phyloP scores from a whole-genome alignment of 2,113 vertebrate genomes.

The Mobula hypostoma region DNA sequence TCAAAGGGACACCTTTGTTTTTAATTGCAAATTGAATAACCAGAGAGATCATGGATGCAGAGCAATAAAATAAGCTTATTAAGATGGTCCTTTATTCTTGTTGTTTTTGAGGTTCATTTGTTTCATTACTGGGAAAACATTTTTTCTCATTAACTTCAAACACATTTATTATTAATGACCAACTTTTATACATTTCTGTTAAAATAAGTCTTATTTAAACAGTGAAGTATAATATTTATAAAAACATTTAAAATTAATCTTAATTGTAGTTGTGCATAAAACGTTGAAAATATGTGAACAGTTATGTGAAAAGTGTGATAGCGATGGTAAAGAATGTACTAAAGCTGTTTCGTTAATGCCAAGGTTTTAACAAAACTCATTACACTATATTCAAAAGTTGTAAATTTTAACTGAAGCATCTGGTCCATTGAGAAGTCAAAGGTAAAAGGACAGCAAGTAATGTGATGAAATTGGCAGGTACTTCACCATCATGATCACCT shows the following conservation, averaged over 20 bases:
- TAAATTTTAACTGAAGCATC: not conserved
- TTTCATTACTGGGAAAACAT: constrained; percentile 46
- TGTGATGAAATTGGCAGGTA: not conserved
- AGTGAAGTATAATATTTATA: constrained; percentile 68
- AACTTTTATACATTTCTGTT: constrained; percentile 63
- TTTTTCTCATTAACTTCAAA: constrained; percentile 62
- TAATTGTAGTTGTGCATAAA: not conserved
- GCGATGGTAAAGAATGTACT: not conserved
- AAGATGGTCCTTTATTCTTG: constrained; percentile 17
- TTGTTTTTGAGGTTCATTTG: constrained; percentile 29
- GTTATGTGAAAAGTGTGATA: not conserved
- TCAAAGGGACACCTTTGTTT: constrained; percentile 34
- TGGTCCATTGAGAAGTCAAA: not conserved
- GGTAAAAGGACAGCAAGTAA: not conserved
- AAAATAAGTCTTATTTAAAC: constrained; percentile 78
- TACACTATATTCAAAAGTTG: not conserved
- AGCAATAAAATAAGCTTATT: constrained; percentile 36
- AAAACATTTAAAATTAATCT: constrained; percentile 67
- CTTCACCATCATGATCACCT: not conserved
- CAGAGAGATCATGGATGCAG: constrained; percentile 7
- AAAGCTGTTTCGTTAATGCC: not conserved
- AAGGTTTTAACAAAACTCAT: not conserved
- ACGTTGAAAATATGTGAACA: not conserved
- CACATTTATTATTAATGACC: constrained; percentile 75
- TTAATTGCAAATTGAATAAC: constrained; percentile 37